Evolutionary conservation across 1,140 invertebrate species (phyloP).

Genomic region (Ceratina australensis): DNA sequence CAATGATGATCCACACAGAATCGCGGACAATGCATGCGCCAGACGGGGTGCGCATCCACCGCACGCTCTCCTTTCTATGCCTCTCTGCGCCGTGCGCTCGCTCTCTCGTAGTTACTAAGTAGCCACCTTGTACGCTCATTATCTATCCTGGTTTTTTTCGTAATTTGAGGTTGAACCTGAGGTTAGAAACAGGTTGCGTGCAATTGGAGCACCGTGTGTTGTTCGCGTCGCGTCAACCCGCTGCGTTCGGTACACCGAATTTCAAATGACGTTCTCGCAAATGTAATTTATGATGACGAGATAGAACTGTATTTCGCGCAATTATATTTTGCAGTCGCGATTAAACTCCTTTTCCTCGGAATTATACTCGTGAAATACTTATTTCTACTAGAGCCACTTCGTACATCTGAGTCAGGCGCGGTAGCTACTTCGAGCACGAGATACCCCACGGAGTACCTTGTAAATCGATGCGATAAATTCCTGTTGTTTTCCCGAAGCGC

Average conservation of each 20-base stretch:
- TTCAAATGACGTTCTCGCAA: neutral
- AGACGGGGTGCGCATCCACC: constrained; percentile 21
- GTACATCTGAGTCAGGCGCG: too few relatives aligned
- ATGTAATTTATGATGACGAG: too few relatives aligned
- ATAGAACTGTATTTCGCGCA: too few relatives aligned
- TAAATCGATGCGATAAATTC: too few relatives aligned
- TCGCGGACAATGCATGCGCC: constrained; percentile 30
- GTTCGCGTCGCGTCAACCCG: neutral
- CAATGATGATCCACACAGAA: neutral
- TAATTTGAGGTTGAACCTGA: neutral
- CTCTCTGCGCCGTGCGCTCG: neutral
- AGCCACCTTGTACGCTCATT: constrained; percentile 32
- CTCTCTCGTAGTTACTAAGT: constrained; percentile 22
- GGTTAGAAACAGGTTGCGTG: neutral
- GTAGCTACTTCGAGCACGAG: too few relatives aligned
- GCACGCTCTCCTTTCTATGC: neutral
- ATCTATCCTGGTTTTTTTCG: constrained; percentile 14
- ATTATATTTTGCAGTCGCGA: too few relatives aligned
- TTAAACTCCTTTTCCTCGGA: too few relatives aligned
- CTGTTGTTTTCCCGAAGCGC: too few relatives aligned
- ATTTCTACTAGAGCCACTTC: too few relatives aligned
- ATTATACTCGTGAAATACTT: too few relatives aligned
- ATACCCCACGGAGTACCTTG: too few relatives aligned
- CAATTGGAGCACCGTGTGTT: neutral
- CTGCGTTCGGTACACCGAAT: neutral